Base-by-base conservation (phyloP, 2,888 invertebrate genomes). In the Rhopalosiphum nymphaeae region DNA sequence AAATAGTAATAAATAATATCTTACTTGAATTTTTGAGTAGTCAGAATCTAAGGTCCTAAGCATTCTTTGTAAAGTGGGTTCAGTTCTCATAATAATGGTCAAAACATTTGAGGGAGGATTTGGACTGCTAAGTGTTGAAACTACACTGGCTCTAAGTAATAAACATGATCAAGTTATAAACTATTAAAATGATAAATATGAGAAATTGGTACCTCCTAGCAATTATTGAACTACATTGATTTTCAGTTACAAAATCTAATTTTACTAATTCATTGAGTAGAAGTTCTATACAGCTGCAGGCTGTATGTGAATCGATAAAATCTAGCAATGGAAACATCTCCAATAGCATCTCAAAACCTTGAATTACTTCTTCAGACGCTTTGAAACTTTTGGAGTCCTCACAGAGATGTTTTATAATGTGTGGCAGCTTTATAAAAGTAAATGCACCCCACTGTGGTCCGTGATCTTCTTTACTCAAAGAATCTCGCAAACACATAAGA, bases 31-130 rank as follows among this genome's bases (percentile, higher is more conserved):
- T 96, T 99, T 99, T 95, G 97, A 97, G 95, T 98, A 98, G 96
- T 99, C 98, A 0, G 98, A 97, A 95, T 98, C 98, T 95, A 99
- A 96, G 0, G 99, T 98, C 96, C 98, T 99, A 26, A 99, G 96
- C 95, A 99, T 98, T 26, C 98, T 98, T 56, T 98, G 97, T 26
- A 99, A 96, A 13, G 99, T 98, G 21, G 98, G 98, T 96, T 99
- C 93, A n/a, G 93, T 94, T 42, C 78, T 93, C 57, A 94, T 92
- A 84, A 95, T 95, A 49, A 95, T 93, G 36, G 95, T 94, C 9
- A 89, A 42, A 46, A 95, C 89, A 36, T 93, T 93, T 9, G 91
- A 90, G 11, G 95, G 92, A 4, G 94, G 91, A 61, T 91, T 94
- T n/a, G 93, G 93, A 91, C 90, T 94, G 25, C 91, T 94, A 49